Conservation (phyloP, 2,888 invertebrate genomes). For the Amphipoea lucens region DNA sequence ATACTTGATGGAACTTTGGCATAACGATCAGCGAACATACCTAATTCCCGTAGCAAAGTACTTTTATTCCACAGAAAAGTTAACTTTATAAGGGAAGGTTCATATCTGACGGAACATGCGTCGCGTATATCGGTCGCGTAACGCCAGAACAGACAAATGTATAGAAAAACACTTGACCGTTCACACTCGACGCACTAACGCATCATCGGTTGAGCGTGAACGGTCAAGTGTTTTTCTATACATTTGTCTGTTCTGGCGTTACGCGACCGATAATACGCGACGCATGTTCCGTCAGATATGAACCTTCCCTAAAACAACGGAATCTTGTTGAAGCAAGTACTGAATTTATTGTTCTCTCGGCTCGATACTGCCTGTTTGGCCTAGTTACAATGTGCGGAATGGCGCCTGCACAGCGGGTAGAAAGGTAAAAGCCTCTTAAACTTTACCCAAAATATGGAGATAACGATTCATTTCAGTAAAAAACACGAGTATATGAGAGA, state of each 20-base stretch:
- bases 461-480: constrained; percentile 44
- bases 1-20: background rate
- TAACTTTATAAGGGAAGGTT: too few relatives aligned
- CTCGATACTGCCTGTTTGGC: constrained; percentile 44
- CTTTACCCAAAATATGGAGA: constrained; percentile 23
- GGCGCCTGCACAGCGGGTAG: constrained; percentile 42
- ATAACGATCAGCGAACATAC: background rate
- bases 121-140: too few relatives aligned
- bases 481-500: constrained; percentile 2
- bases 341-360: constrained; percentile 50
- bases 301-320: too few relatives aligned
- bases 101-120: too few relatives aligned
- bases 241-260: too few relatives aligned
- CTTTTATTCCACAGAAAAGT: background rate
- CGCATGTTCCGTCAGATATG: too few relatives aligned
- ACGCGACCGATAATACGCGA: too few relatives aligned
- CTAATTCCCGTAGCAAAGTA: constrained; percentile 25
- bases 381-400: constrained; percentile 48
- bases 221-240: too few relatives aligned
- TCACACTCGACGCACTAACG: too few relatives aligned
- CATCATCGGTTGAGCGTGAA: too few relatives aligned
- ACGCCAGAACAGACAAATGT: too few relatives aligned
- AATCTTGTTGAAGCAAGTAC: constrained; percentile 53
- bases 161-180: too few relatives aligned
- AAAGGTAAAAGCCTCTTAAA: constrained; percentile 46